Evolutionary conservation across 2,888 invertebrate genomes (phyloP).

Genomic region (Calameuta filiformis): DNA sequence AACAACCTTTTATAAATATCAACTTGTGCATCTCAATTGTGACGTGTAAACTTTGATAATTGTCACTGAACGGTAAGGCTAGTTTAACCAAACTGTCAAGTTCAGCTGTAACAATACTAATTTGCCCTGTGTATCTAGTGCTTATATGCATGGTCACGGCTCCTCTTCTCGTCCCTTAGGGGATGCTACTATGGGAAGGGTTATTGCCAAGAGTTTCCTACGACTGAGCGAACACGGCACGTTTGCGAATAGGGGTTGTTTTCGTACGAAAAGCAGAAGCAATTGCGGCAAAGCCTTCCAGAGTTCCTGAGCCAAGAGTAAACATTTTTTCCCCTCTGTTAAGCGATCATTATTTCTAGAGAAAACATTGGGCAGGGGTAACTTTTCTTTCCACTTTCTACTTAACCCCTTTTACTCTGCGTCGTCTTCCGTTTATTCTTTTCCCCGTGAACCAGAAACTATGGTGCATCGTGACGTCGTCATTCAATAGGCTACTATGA

Average conservation of each 20-base stretch:
- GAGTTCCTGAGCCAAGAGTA: not conserved
- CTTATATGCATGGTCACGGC: conserved; percentile 5
- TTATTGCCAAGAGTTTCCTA: conserved; percentile 11
- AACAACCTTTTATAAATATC: not conserved
- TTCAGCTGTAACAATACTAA: conserved; percentile 19
- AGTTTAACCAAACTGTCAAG: conserved; percentile 5
- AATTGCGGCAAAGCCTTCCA: not conserved
- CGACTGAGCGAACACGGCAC: conserved; percentile 5
- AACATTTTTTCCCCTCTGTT: conserved; percentile 14
- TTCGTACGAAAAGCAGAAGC: not conserved
- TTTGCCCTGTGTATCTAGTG: conserved; percentile 17
- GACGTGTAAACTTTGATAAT: not conserved
- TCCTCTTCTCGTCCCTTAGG: conserved; percentile 8
- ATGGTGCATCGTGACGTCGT: not conserved
- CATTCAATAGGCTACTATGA: not conserved
- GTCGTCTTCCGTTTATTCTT: not conserved
- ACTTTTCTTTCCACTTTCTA: not conserved
- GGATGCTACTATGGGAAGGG: conserved; percentile 13
- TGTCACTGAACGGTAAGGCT: not conserved
- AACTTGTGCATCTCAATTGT: not conserved
- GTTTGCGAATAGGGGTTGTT: not conserved
- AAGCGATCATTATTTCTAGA: not conserved
- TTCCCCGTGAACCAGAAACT: not conserved
- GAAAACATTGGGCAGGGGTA: not conserved
- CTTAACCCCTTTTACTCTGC: not conserved